phyloP scores from a whole-genome alignment of 2,888 invertebrate species.

The Stegana nigrithorax region DNA sequence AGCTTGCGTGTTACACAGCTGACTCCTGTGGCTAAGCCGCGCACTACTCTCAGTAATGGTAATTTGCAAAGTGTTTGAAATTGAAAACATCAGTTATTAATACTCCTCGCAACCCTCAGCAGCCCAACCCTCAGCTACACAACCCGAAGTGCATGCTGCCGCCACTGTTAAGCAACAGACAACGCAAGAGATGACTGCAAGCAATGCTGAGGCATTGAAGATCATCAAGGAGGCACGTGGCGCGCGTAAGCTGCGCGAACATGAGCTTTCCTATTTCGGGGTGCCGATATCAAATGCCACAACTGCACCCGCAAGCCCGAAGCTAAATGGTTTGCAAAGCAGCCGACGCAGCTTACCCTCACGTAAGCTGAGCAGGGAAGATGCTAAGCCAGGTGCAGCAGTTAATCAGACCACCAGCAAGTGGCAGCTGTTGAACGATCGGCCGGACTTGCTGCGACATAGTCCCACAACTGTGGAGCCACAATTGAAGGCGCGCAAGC shows the following conservation, averaged over 20 bases:
- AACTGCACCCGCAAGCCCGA: constrained; percentile 29
- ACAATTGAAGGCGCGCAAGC: constrained; percentile 31
- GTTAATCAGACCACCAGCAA: constrained; percentile 44
- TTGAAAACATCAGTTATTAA: neutral
- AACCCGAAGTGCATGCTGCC: constrained; percentile 20
- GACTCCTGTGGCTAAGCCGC: constrained; percentile 63
- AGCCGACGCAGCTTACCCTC: constrained; percentile 50
- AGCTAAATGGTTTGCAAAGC: constrained; percentile 7
- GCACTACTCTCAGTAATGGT: constrained; percentile 45
- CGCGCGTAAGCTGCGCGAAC: constrained; percentile 71
- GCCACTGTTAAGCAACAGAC: constrained; percentile 33
- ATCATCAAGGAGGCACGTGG: constrained; percentile 66
- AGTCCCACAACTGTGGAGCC: constrained; percentile 57
- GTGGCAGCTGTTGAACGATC: constrained; percentile 64
- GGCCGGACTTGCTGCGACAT: constrained; percentile 66
- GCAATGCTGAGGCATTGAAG: constrained; percentile 52
- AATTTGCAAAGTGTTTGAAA: constrained; percentile 6
- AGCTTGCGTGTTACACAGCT: constrained; percentile 47
- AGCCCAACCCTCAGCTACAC: constrained; percentile 25
- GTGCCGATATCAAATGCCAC: constrained; percentile 47
- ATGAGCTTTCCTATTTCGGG: constrained; percentile 74
- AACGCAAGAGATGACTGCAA: constrained; percentile 38
- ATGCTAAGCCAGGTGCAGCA: constrained; percentile 4
- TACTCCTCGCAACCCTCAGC: neutral
- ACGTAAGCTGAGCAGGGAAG: constrained; percentile 36